A percentile compares a stretch with the other conserved stretches of the same genome.
phyloP scores from a whole-genome alignment of 2,888 invertebrate genomes.

The Euzophera pinguis region DNA sequence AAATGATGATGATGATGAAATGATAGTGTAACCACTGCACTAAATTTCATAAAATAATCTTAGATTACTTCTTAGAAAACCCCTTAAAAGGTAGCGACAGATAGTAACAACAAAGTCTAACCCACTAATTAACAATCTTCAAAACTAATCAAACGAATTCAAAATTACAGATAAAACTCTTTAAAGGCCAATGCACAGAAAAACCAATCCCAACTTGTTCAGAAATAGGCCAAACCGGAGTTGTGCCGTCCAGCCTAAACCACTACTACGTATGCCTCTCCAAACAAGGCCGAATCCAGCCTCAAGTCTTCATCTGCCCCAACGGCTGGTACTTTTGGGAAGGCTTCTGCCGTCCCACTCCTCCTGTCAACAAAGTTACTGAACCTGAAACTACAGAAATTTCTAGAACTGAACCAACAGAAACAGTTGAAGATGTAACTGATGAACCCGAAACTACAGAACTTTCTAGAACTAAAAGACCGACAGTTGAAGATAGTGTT shows the following conservation, averaged over 20 bases:
- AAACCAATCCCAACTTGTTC: conserved; percentile 54
- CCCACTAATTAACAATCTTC: too few relatives aligned
- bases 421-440: background rate
- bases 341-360: conserved; percentile 56
- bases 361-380: conserved; percentile 20
- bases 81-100: too few relatives aligned
- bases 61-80: too few relatives aligned
- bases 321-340: conserved; percentile 65
- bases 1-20: too few relatives aligned
- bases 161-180: conserved; percentile 49
- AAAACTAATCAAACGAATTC: background rate
- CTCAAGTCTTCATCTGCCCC: conserved; percentile 69
- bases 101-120: too few relatives aligned
- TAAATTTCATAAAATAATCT: too few relatives aligned
- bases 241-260: conserved; percentile 47
- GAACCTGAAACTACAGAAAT: background rate
- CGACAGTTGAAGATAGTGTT: conserved; percentile 10
- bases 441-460: background rate
- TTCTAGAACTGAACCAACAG: conserved; percentile 3
- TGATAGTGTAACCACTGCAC: too few relatives aligned
- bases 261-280: conserved; percentile 66
- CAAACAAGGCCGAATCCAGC: conserved; percentile 41
- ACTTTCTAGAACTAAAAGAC: conserved; percentile 1
- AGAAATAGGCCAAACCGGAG: conserved; percentile 52
- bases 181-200: conserved; percentile 53